These are phyloP conservation scores for Hyles vespertilio DNA, from an alignment of 1,140 invertebrate genomes.

Conservation along the genomic window DNA sequence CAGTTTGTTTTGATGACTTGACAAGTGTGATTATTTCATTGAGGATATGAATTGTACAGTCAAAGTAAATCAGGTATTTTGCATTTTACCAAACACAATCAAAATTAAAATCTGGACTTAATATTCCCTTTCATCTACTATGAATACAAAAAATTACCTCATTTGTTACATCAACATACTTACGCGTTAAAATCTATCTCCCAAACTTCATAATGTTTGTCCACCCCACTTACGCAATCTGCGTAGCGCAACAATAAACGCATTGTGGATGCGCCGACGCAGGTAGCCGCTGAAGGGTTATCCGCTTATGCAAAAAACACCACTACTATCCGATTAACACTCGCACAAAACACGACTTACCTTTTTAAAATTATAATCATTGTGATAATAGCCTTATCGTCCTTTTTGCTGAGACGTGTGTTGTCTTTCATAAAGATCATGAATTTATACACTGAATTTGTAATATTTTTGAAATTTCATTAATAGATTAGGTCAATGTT, in stretches of 20 bases:
- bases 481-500: no score
- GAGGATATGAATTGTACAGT: no score
- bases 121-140: no score
- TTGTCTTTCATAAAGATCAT: conserved; percentile 7
- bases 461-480: no score
- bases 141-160: no score
- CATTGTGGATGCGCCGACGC: conserved; percentile 43
- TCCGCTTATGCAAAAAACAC: conserved; percentile 73
- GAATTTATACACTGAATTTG: background rate
- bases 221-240: conserved; percentile 48
- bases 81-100: no score
- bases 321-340: conserved; percentile 69
- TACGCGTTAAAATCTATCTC: background rate
- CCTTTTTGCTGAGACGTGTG: conserved; percentile 46
- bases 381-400: conserved; percentile 43
- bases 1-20: no score
- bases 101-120: no score
- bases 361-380: conserved; percentile 44
- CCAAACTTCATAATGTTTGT: conserved; percentile 5
- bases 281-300: conserved; percentile 69
- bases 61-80: no score
- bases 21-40: no score
- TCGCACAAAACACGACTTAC: conserved; percentile 42
- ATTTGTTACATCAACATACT: no score
- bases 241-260: conserved; percentile 44